A percentile compares a stretch with the other conserved stretches of the same genome.
Evolutionary conservation across 2,888 invertebrate genomes (phyloP).

Genomic region (Diaphora mendica): DNA sequence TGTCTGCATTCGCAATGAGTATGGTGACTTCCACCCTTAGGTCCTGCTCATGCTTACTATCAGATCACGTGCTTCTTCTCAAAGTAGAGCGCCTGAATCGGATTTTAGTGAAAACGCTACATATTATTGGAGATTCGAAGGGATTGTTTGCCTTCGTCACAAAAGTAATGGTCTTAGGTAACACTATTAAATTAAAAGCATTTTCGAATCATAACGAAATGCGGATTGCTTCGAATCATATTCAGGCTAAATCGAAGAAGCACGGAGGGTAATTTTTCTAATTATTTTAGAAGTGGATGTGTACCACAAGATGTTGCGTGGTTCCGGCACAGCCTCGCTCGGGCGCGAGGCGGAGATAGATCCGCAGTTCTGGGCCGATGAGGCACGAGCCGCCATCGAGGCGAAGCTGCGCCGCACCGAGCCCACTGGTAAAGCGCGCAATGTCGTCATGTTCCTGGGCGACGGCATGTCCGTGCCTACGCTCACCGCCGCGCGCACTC

Average conservation of each 20-base stretch:
- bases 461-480: constrained; percentile 92
- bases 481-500: constrained; percentile 88
- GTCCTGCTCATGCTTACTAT: no score
- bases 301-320: constrained; percentile 30
- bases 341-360: constrained; percentile 39
- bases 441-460: constrained; percentile 90
- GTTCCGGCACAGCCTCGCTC: neutral
- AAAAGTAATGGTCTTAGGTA: no score
- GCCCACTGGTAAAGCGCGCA: constrained; percentile 65
- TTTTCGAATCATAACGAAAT: neutral
- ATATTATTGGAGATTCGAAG: no score
- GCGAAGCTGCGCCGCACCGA: constrained; percentile 53
- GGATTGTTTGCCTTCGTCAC: no score
- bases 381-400: constrained; percentile 75
- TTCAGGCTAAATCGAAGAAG: neutral
- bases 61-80: no score
- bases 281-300: constrained; percentile 37
- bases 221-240: neutral
- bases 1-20: no score
- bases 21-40: no score
- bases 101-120: no score
- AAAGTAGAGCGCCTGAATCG: no score
- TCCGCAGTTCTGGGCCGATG: constrained; percentile 76
- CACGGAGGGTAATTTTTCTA: neutral
- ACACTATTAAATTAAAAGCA: neutral